Base-by-base conservation (phyloP, 2,797 vertebrate genomes). In the Aythya fuligula region DNA sequence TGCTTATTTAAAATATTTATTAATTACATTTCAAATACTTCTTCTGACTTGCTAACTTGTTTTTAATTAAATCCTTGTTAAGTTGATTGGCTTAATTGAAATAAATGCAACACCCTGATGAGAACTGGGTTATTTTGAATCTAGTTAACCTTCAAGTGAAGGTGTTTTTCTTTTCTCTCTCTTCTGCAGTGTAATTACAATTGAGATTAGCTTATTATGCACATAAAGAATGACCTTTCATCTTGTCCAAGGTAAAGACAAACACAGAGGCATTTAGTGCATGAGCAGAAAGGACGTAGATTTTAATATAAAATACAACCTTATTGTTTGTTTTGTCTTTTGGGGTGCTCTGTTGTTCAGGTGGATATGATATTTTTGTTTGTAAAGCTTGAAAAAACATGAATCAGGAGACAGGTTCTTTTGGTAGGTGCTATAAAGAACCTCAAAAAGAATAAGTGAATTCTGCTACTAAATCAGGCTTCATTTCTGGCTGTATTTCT, bases 101-200 rank as follows among this genome's bases (percentile, higher is more conserved):
- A 82, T 93, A 91, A 96, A 32, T 86, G 93, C 80, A 96, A 88
- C 81, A 93, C 83, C 71, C 89, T 93, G 87, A 90, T 94, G 94
- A 96, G 83, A 95, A 94, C 89, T 76, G 88, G 64, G 84, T 96
- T 87, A 90, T 95, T 96, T 89, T 93, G 89, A 95, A 97, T 90
- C 77, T 94, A 90, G 82, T 95, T 97, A 94, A 95, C 90, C 73
- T 96, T 96, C 81, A 95, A 45, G 71, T 79, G 87, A 77, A 94
- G 69, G 0, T 28, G 25, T 9, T 28, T 53, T 9, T 51, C 27
- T 11, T 7, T 83, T 80, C 57, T 11, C 5, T 81, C 73, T 65
- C 94, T 95, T 54, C 60, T 93, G 51, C 74, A 58, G 47, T 85
- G 82, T 84, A 96, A 96, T 97, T 96, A 89, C 60, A 91, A 8